Evolutionary conservation across 2,797 vertebrate genomes (phyloP), one percentile per base, ranked within the genome.

Genomic region (Peromyscus eremicus): DNA sequence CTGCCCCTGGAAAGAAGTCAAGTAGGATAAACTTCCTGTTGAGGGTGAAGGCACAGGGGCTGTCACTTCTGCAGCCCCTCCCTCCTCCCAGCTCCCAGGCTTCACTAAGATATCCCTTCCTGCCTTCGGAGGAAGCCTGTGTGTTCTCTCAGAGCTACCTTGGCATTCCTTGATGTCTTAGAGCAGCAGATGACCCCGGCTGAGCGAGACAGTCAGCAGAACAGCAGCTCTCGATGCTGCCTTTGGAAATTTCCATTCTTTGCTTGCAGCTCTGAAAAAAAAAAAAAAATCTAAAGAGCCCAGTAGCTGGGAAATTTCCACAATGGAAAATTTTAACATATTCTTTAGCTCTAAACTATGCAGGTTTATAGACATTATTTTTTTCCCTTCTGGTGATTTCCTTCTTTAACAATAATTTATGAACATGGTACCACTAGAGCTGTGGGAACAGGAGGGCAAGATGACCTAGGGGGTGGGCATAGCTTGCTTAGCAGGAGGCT

Each of bases 201-300:
- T 97, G 97, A 98, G 98, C 97, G 94, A 98, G 98, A 97, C 98
- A 97, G 98, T 98, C 98, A 98, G 98, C 98, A 98, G 97, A 98
- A 98, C 97, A 98, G 97, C 98, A 98, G 98, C 98, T 97, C 98
- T 99, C 97, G 98, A 98, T 98, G 98, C 98, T 98, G 98, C 98
- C 98, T 98, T 98, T 98, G 99, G 98, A 99, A 99, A 98, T 98
- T 99, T 99, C 99, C 99, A 99, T 99, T 98, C 98, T 99, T 98
- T 98, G 98, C 98, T 98, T 98, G 98, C 98, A 98, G 98, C 98
- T 97, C 98, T 98, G 97, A 96, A 97, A 97, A 97, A 98, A 97
- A 97, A 95, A 97, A 97, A 97, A 97, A 97, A 98, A 92, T 62
- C 98, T 98, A 91, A 98, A 98, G 98, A 97, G 97, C 97, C 98